These are phyloP conservation scores for Pogonomyrmex californicus DNA, from an alignment of 1,140 invertebrate genomes.

Conservation along the genomic window DNA sequence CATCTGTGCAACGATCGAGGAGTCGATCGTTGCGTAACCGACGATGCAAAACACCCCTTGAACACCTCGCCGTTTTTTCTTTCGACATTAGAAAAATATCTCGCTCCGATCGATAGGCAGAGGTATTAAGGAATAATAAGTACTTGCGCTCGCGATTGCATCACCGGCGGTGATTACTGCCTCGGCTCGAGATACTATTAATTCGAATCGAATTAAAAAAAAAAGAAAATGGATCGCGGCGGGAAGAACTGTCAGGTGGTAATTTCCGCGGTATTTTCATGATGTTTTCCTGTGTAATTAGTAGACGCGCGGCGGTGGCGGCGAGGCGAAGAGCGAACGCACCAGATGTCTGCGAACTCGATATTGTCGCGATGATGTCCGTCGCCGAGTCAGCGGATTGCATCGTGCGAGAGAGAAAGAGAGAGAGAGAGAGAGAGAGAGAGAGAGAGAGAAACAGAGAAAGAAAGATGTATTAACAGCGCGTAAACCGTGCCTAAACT, in stretches of 20 bases:
- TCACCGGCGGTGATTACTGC: slow-evolving; percentile 31
- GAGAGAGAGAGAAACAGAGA: background rate
- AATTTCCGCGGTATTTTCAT: slow-evolving; percentile 30
- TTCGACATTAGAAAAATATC: slow-evolving; percentile 15
- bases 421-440: background rate
- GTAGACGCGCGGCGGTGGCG: background rate
- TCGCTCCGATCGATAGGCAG: background rate
- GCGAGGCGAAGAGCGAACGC: background rate
- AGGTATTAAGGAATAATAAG: background rate
- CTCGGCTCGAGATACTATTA: background rate
- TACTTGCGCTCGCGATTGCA: background rate
- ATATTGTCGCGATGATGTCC: slow-evolving; percentile 31
- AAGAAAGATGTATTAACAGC: slow-evolving; percentile 37
- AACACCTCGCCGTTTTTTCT: background rate
- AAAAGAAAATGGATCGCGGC: background rate
- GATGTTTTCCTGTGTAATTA: slow-evolving; percentile 40
- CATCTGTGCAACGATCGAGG: background rate
- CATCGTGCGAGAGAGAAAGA: background rate
- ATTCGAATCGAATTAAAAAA: slow-evolving; percentile 13
- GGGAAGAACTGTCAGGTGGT: background rate
- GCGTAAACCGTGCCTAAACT: slow-evolving; percentile 37
- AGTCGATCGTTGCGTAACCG: slow-evolving; percentile 13
- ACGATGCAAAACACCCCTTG: background rate
- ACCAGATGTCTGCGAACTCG: slow-evolving; percentile 14
- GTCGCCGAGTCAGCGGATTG: slow-evolving; percentile 36